Conservation (phyloP, 2,113 vertebrate species). For the Microtus oregoni region DNA sequence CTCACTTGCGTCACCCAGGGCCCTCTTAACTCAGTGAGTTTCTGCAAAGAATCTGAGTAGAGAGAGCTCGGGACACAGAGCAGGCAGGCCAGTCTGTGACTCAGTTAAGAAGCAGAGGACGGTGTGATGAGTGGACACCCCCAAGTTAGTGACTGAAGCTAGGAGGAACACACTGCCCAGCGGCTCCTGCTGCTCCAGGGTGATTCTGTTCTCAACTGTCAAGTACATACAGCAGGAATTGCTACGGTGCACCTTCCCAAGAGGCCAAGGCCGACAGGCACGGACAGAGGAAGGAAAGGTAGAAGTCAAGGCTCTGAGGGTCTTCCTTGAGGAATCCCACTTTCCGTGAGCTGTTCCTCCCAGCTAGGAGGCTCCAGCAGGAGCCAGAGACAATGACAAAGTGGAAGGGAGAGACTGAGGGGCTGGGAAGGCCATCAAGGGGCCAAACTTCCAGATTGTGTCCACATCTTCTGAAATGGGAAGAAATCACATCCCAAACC, state of each 20-base stretch:
- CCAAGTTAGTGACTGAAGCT: conserved; percentile 41
- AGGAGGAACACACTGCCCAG: conserved; percentile 7
- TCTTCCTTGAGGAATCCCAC: conserved; percentile 64
- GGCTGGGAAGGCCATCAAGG: conserved; percentile 62
- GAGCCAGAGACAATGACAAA: conserved; percentile 26
- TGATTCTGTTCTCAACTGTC: conserved; percentile 34
- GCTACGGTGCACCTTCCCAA: conserved; percentile 56
- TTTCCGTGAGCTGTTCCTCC: conserved; percentile 70
- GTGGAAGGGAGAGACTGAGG: neutral
- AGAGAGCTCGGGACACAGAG: conserved; percentile 52
- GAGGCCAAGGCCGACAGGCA: conserved; percentile 29
- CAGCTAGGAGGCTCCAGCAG: conserved; percentile 50
- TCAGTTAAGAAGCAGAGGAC: conserved; percentile 35
- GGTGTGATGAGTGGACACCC: neutral
- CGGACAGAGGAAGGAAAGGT: neutral
- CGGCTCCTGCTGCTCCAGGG: conserved; percentile 42
- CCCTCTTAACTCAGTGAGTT: conserved; percentile 61
- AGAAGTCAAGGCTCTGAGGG: conserved; percentile 18
- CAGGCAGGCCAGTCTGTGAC: conserved; percentile 70
- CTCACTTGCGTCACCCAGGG: conserved; percentile 48
- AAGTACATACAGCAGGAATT: neutral
- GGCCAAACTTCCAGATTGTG: conserved; percentile 67
- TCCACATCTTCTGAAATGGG: conserved; percentile 72
- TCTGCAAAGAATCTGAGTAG: conserved; percentile 61
- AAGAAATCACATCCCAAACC: conserved; percentile 19